A percentile compares a stretch with the other conserved stretches of the same genome.
These are phyloP conservation scores for Acronicta alni DNA, from an alignment of 2,888 invertebrate species.

Conservation along the genomic window DNA sequence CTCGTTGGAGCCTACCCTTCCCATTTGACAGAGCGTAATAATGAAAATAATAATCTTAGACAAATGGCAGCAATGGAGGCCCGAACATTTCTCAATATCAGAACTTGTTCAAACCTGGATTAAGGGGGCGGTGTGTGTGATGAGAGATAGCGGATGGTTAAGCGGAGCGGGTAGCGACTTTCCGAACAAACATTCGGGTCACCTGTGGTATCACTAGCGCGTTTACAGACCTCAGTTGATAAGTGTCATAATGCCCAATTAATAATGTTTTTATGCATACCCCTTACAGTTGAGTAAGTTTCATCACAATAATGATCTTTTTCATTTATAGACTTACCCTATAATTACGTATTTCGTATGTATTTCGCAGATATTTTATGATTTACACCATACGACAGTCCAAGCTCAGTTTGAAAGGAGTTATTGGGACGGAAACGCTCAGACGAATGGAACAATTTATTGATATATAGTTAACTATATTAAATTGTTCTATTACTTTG, in stretches of 20 bases:
- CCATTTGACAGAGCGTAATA: slow-evolving; percentile 49
- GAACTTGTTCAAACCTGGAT: slow-evolving; percentile 65
- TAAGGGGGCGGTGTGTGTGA: slow-evolving; percentile 39
- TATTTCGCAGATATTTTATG: slow-evolving; percentile 5
- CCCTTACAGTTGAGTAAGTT: too few relatives aligned
- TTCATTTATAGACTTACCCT: too few relatives aligned
- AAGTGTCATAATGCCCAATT: too few relatives aligned
- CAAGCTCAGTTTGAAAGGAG: slow-evolving; percentile 68
- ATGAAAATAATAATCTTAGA: slow-evolving; percentile 67
- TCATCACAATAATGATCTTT: too few relatives aligned
- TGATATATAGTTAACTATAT: slow-evolving; percentile 59
- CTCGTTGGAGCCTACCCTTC: slow-evolving; percentile 20
- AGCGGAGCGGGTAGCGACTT: background rate
- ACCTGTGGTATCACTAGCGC: too few relatives aligned
- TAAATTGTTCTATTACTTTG: slow-evolving; percentile 40
- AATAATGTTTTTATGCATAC: too few relatives aligned
- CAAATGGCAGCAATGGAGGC: slow-evolving; percentile 57
- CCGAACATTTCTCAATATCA: slow-evolving; percentile 63
- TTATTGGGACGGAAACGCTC: slow-evolving; percentile 65
- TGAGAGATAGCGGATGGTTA: slow-evolving; percentile 18
- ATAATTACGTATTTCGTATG: background rate
- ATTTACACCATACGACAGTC: slow-evolving; percentile 36
- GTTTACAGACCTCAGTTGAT: too few relatives aligned
- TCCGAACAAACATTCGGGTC: background rate
- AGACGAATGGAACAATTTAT: slow-evolving; percentile 63